These are phyloP conservation scores for Pseudococcus longispinus DNA, from an alignment of 2,888 invertebrate genomes.

Conservation along the genomic window DNA sequence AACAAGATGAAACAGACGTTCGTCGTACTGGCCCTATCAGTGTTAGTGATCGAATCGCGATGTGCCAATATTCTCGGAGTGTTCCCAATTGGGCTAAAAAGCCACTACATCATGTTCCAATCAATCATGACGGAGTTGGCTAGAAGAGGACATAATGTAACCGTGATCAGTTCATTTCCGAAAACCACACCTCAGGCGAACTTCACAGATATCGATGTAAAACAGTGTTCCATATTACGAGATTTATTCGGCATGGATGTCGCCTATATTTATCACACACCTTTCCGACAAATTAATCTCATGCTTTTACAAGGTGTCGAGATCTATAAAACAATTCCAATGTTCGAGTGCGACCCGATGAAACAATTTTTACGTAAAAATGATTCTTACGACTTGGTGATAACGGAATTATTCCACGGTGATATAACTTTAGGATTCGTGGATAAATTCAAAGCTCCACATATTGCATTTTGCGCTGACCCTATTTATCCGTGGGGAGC, in stretches of 20 bases:
- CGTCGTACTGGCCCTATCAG: neutral
- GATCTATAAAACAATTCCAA: neutral
- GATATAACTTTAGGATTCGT: constrained; percentile 52
- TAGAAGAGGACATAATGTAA: constrained; percentile 61
- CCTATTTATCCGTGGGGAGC: constrained; percentile 49
- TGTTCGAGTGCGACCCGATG: neutral
- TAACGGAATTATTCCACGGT: constrained; percentile 52
- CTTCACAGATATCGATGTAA: constrained; percentile 60
- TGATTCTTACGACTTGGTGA: constrained; percentile 49
- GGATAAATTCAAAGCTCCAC: constrained; percentile 45
- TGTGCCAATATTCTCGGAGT: constrained; percentile 60
- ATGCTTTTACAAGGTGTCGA: neutral
- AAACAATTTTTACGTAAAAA: neutral
- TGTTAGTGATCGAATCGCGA: neutral
- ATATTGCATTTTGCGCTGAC: constrained; percentile 40
- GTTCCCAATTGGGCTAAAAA: constrained; percentile 60
- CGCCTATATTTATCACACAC: neutral
- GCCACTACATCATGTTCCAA: constrained; percentile 60
- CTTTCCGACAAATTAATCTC: neutral
- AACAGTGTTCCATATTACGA: neutral
- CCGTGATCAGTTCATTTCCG: constrained; percentile 60
- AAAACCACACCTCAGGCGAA: constrained; percentile 59
- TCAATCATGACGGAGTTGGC: constrained; percentile 61
- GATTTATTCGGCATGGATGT: neutral
- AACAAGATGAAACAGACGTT: neutral